Evolutionary conservation across 2,113 vertebrate species (phyloP), one percentile per base, ranked within the genome.

Genomic region (Chloebia gouldiae): DNA sequence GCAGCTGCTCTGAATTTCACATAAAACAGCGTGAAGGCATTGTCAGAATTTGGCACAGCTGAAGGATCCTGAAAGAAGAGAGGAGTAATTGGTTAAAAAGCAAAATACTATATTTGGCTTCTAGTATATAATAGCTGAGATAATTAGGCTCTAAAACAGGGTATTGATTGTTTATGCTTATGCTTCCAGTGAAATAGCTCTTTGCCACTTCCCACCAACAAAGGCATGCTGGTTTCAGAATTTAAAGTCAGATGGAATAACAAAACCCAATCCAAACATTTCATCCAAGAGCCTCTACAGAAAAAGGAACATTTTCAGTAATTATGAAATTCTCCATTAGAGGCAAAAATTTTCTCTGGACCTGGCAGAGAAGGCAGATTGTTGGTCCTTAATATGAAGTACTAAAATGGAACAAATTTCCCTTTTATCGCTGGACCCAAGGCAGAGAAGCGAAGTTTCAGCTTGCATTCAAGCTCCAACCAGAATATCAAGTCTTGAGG

Each of bases 1-100:
- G 99, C 99, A 93, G 99, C 98, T 69, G 99, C 98, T 98, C 99
- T 98, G 96, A 99, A 99, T 96, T 99, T 99, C 33, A 99, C 99
- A 86, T 99, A 99, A 96, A 99, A 99, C 16, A 99, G 97, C 0
- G 99, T 99, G 92, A 99, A 99, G 91, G 99, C 99, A 86, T 99
- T 99, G 96, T 99, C 99, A 94, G 98, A 98, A 82, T 98, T 99
- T 53, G 99, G 98, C 94, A 98, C 91, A 76, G 98, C 98, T 96
- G 98, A 98, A 95, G 99, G 98, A 96, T 99, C 99, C 99, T 99
- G 91, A 96, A 93, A 96, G 53, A 66, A 80, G 75, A 60, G 59
- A 97, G 59, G 42, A 93, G 64, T 33, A 96, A 97, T 85, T 60
- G 69, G 51, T 68, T 72, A 86, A 56, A 95, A 92, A 83, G 33